phyloP scores from a whole-genome alignment of 2,888 invertebrate genomes.

The Lucinisca nassula region DNA sequence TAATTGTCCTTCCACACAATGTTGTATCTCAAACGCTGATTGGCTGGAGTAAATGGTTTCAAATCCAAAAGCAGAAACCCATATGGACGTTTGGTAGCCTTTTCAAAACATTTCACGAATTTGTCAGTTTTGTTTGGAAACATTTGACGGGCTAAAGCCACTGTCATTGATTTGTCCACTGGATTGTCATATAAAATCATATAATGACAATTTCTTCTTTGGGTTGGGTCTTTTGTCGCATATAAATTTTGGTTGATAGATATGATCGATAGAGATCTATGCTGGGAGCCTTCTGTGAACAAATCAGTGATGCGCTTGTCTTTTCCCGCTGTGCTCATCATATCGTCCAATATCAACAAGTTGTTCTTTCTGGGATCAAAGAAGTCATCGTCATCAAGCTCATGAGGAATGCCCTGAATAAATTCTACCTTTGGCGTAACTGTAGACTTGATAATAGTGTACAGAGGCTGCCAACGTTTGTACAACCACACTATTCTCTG shows the following conservation, averaged over 20 bases:
- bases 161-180: no score
- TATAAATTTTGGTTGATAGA: conserved; percentile 22
- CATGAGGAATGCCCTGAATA: conserved; percentile 15
- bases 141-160: no score
- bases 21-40: no score
- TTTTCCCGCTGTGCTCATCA: neutral
- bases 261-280: conserved; percentile 19
- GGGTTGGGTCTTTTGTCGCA: conserved; percentile 12
- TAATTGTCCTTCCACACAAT: no score
- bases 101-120: no score
- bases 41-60: no score
- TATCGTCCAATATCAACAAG: conserved; percentile 17
- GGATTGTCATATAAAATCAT: no score
- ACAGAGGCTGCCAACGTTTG: conserved; percentile 21
- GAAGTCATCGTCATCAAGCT: conserved; percentile 20
- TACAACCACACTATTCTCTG: conserved; percentile 21
- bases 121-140: no score
- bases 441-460: conserved; percentile 1
- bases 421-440: conserved; percentile 16
- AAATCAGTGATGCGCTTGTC: conserved; percentile 21
- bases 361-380: conserved; percentile 12
- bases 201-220: no score
- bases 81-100: no score
- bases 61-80: no score
- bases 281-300: conserved; percentile 26